phyloP scores from a whole-genome alignment of 2,888 invertebrate genomes.

The Schizaphis graminum region DNA sequence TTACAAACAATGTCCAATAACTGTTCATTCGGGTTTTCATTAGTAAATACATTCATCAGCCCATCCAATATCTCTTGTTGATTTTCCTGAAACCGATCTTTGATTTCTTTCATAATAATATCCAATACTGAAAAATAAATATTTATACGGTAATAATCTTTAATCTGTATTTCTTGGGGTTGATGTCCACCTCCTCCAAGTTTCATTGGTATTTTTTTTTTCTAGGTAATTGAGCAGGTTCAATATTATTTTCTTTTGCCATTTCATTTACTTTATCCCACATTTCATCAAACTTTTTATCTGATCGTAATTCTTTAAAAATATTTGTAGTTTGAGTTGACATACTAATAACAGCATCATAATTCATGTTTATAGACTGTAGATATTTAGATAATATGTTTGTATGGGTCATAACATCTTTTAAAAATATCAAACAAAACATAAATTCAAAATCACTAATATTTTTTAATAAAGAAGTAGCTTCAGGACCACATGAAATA shows the following conservation, averaged over 20 bases:
- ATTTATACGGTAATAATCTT: not conserved
- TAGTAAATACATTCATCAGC: not conserved
- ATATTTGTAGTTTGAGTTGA: not conserved
- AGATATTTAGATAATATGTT: conserved; percentile 12
- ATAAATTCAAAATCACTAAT: conserved; percentile 6
- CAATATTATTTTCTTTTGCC: not conserved
- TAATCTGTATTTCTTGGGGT: not conserved
- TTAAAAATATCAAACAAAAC: not conserved
- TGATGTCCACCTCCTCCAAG: too few relatives aligned
- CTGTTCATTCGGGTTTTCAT: not conserved
- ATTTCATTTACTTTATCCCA: conserved; percentile 5
- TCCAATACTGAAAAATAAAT: not conserved
- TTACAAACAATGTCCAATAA: not conserved
- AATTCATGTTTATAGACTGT: conserved; percentile 15
- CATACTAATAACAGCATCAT: conserved; percentile 14
- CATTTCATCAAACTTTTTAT: conserved; percentile 5
- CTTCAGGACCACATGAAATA: conserved; percentile 4
- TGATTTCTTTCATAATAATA: not conserved
- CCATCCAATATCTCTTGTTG: not conserved
- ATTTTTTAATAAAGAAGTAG: conserved; percentile 15
- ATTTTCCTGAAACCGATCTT: not conserved
- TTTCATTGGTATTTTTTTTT: not conserved
- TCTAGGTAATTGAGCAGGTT: not conserved
- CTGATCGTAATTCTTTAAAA: conserved; percentile 1
- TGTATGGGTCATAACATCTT: not conserved